Evolutionary conservation across 2,888 invertebrate species (phyloP), one percentile per base, ranked within the genome.

Genomic region (Archaeoteleia sp.): DNA sequence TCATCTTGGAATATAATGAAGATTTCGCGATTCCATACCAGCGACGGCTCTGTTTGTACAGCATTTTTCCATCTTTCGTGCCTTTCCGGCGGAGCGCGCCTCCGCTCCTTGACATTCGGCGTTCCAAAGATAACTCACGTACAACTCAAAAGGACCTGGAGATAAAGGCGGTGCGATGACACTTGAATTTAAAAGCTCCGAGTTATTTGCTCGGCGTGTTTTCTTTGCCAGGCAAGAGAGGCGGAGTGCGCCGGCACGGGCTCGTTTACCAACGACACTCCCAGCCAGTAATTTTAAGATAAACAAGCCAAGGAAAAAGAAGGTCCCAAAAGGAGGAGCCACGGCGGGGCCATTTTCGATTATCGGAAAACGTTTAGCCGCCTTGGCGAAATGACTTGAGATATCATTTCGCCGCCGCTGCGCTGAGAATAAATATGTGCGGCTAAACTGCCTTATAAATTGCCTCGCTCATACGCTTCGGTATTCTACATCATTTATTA

Each of bases 311-410:
- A 1, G 3, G 46, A 15, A 8, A 23, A 10, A 8, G 15, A 30
- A 2, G 46, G 57, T 57, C 57, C 51, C 57, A 58, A 60, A 58
- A 53, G 61, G 42, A 58, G 17, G 37, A 42, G 42, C 14, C 58
- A 30, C 3, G n/a, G 29, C 65, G 29, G 58, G 57, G 62, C 62
- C 63, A 66, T 69, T 66, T 60, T 65, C 61, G 69, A 73, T 69
- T 73, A 73, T 73, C 69, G 73, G 71, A 73, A 73, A 73, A 73
- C 73, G 71, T 70, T 73, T 67, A 71, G 60, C 37, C 15, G 43
- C 37, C 23, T 32, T 42, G 40, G 29, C n/a, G 43, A 54, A 69
- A 71, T 67, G 67, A 60, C 66, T 71, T 34, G 40, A 34, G 69
- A 69, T 68, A 69, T 69, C 51, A 67, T 71, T 63, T 54, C 49